Conservation (phyloP, 2,113 vertebrate genomes). For the Oceanites oceanicus region DNA sequence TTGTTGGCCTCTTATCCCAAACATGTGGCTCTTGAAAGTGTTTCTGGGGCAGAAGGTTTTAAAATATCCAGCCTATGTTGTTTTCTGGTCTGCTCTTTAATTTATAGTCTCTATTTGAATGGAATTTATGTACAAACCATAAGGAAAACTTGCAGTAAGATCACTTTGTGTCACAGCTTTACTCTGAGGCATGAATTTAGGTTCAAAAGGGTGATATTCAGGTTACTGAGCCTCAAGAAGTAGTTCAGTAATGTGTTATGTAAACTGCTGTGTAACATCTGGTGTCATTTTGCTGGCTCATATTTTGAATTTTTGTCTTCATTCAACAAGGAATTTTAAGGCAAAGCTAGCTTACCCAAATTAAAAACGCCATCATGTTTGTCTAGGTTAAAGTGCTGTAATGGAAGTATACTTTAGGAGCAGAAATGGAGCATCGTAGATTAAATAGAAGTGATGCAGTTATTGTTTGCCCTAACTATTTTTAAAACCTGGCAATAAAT, state of each 20-base stretch:
- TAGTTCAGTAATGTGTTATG: background rate
- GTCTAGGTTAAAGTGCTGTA: background rate
- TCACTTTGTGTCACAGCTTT: background rate
- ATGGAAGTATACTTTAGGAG: background rate
- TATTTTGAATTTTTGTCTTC: background rate
- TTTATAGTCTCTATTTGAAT: background rate
- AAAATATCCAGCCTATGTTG: background rate
- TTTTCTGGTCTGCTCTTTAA: background rate
- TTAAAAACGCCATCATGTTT: background rate
- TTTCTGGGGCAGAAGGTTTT: background rate
- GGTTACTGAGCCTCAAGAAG: background rate
- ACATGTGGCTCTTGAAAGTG: background rate
- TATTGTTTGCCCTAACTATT: background rate
- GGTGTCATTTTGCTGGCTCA: background rate
- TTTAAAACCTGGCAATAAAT: background rate
- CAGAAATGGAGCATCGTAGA: background rate
- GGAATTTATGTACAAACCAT: background rate
- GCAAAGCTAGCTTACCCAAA: background rate
- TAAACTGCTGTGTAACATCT: background rate
- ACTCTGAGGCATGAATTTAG: background rate
- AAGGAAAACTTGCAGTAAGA: background rate
- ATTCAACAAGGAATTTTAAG: background rate
- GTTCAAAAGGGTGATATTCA: background rate
- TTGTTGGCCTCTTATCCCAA: background rate
- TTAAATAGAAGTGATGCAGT: background rate